Base-by-base conservation (phyloP, 2,113 vertebrate genomes). In the Eulacestoma nigropectus region DNA sequence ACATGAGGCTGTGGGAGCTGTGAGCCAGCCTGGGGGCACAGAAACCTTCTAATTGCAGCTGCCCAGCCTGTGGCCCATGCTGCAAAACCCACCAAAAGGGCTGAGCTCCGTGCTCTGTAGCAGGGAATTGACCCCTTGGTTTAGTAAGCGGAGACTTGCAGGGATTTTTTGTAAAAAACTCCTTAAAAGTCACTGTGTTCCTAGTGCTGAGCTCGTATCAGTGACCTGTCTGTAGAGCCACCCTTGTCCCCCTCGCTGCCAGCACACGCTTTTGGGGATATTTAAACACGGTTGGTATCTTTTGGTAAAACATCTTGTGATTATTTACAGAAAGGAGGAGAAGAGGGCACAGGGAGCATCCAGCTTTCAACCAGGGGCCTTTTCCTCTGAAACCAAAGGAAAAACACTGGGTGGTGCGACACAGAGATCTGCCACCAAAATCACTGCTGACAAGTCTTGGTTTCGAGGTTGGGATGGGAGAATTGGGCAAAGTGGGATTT, bases 81-180 rank as follows among this genome's bases (percentile, higher is more conserved):
- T 72, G 76, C 39, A 49, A 62, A 89, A 33, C 23, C 44, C 55
- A 35, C 14, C 76, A 14, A 2, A 26, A 27, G 19, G 29, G 21
- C 1, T 9, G 18, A 56, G 35, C 20, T 33, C 42, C 0, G 0
- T 5, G 44, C 10, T 0, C 64, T 35, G 1, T 0, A 50, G 22
- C 3, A 23, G 11, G 1, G 13, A 8, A 70, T 5, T 29, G 49
- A 63, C 5, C 35, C 10, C 35, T 44, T 20, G 37, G 1, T 39
- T 64, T 12, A n/a, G 11, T 11, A 62, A 37, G 7, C 25, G 57
- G 44, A 72, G 50, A 44, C 9, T 64, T 78, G 19, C 8, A 70
- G 25, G 13, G 11, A n/a, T 4, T 59, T 49, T 6, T 10, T 11
- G 20, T 44, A 15, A 6, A 90, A 73, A 46, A 6, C 20, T 64